These are phyloP conservation scores for Epinotia ramella DNA, from an alignment of 2,888 invertebrate species.

Conservation along the genomic window DNA sequence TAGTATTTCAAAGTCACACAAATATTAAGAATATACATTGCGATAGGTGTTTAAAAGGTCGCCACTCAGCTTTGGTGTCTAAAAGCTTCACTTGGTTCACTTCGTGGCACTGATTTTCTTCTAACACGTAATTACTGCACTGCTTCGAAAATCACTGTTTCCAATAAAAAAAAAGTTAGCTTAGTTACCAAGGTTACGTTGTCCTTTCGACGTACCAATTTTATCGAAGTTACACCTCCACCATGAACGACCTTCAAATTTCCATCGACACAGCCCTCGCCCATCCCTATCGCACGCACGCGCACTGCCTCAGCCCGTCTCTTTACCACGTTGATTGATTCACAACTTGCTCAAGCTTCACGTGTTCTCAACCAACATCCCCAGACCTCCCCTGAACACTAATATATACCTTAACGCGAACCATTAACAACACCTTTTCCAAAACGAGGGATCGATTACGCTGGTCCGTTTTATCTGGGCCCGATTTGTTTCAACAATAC, in stretches of 20 bases:
- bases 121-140: no score
- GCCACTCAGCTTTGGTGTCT: no score
- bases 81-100: no score
- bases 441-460: constrained; percentile 54
- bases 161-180: no score
- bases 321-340: constrained; percentile 81
- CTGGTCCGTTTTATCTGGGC: constrained; percentile 59
- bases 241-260: constrained; percentile 46
- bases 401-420: constrained; percentile 46
- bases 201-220: neutral
- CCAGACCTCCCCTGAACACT: constrained; percentile 54
- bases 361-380: constrained; percentile 64
- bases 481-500: constrained; percentile 62
- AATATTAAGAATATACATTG: no score
- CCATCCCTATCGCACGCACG: constrained; percentile 76
- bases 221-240: neutral
- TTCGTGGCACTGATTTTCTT: no score
- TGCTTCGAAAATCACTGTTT: no score
- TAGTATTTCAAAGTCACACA: no score
- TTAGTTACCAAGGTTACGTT: no score
- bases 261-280: constrained; percentile 57
- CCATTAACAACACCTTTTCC: constrained; percentile 48
- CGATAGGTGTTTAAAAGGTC: no score
- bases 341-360: constrained; percentile 78
- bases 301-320: constrained; percentile 68